Base-by-base conservation (phyloP, 2,797 vertebrate species). In the Mormyrus hasselquistii region DNA sequence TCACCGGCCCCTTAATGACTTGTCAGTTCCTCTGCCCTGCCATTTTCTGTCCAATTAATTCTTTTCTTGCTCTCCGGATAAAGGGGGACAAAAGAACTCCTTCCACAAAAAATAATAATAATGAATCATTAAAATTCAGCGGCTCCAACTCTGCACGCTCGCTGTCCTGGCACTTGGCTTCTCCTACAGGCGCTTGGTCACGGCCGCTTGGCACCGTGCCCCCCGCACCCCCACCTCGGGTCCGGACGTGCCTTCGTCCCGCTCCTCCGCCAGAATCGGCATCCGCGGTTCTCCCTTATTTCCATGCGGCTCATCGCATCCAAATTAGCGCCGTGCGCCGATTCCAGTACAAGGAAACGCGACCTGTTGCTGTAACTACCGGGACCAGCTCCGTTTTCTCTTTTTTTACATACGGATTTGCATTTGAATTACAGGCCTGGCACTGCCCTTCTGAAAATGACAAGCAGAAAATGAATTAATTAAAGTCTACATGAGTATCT, bases 1-100 rank as follows among this genome's bases (percentile, higher is more conserved):
- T 97, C 97, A 97, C 96, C 94, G 95, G 92, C 93, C 95, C 96
- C 95, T 96, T 98, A 98, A 98, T 98, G 97, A 97, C 96, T 97
- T 96, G 97, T 98, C 97, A 97, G 97, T 97, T 97, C 96, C 94
- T 96, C 95, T 96, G 96, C 96, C 97, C 97, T 97, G 97, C 97
- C 96, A 98, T 98, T 99, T 98, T 98, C 97, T 98, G 97, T 98
- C 97, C 98, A 99, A 99, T 99, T 99, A 98, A 99, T 98, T 99
- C 97, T 98, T 99, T 98, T 98, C 96, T 97, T 96, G 95, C 96
- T 95, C 94, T 97, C 97, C 97, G 96, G 97, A 98, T 98, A 98
- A 98, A 98, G 95, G 95, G 95, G 97, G 96, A 99, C 98, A 99
- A 98, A 95, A 88, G 93, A 96, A 94, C 94, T 94, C 96, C 94